A percentile compares a stretch with the other conserved stretches of the same genome.
Conservation (phyloP, 2,797 vertebrate species). For the Chaunax sp. region DNA sequence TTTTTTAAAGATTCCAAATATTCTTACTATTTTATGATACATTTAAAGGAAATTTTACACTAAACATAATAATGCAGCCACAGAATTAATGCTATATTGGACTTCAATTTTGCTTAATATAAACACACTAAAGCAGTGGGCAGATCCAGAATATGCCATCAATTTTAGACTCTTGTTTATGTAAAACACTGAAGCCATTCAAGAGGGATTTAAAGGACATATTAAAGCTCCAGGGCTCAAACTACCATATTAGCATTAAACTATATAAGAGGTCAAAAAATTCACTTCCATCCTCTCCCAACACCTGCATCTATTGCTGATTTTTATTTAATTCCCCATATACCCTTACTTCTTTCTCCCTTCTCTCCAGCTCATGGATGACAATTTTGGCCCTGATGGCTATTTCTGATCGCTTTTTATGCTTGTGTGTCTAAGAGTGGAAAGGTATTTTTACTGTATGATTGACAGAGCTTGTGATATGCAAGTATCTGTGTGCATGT, state of each 20-base stretch:
- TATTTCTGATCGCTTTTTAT: conserved; percentile 5
- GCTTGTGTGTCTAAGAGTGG: neutral
- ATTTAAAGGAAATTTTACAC: neutral
- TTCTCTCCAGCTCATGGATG: neutral
- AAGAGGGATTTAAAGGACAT: too few species aligned
- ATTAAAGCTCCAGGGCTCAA: neutral
- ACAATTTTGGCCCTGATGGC: neutral
- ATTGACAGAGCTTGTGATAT: conserved; percentile 18
- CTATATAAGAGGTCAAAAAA: neutral
- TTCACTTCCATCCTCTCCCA: neutral
- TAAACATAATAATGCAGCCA: neutral
- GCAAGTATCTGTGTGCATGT: conserved; percentile 35
- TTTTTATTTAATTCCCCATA: too few species aligned
- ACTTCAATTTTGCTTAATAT: neutral
- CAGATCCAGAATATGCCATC: too few species aligned
- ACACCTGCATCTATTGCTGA: neutral
- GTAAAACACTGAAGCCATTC: neutral
- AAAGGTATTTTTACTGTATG: conserved; percentile 10
- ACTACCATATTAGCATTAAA: neutral
- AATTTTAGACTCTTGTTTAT: neutral
- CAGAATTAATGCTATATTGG: neutral
- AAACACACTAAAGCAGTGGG: neutral
- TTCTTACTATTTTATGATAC: neutral
- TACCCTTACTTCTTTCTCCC: too few species aligned
- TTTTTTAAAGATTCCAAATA: neutral